phyloP scores from a whole-genome alignment of 2,888 invertebrate species.

The Catotricha subobsoleta region DNA sequence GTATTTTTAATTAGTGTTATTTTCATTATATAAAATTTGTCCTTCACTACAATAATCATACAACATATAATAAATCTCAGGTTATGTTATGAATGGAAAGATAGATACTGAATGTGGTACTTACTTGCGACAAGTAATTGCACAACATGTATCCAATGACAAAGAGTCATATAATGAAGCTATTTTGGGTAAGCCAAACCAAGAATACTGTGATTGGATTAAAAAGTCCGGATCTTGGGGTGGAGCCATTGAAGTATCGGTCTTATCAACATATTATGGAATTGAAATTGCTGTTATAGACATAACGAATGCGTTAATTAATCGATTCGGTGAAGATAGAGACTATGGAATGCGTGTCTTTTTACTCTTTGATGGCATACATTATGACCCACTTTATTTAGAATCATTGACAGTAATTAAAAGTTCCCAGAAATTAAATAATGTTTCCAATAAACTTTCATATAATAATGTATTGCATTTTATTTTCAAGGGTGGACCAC shows the following conservation, averaged over 20 bases:
- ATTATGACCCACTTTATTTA: slow-evolving; percentile 84
- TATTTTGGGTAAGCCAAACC: slow-evolving; percentile 65
- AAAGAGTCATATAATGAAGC: slow-evolving; percentile 66
- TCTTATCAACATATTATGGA: slow-evolving; percentile 70
- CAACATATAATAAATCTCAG: slow-evolving; percentile 28
- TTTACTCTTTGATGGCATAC: slow-evolving; percentile 86
- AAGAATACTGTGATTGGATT: slow-evolving; percentile 83
- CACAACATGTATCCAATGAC: slow-evolving; percentile 61
- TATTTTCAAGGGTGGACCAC: slow-evolving; percentile 43
- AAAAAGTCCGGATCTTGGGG: slow-evolving; percentile 81
- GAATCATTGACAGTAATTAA: slow-evolving; percentile 53
- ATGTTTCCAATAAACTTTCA: too few relatives aligned
- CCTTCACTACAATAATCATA: neutral
- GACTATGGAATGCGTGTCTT: slow-evolving; percentile 69
- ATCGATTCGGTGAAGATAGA: slow-evolving; percentile 85
- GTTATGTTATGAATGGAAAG: slow-evolving; percentile 54
- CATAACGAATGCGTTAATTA: slow-evolving; percentile 74
- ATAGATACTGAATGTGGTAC: slow-evolving; percentile 55
- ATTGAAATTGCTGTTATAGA: slow-evolving; percentile 89
- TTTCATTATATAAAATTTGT: neutral
- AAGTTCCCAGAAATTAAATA: too few relatives aligned
- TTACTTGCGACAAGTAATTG: slow-evolving; percentile 72
- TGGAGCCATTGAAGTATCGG: slow-evolving; percentile 85
- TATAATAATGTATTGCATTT: neutral
- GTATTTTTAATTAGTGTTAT: slow-evolving; percentile 9